These are phyloP conservation scores for Smutsia gigantea DNA, from an alignment of 2,797 vertebrate genomes.

Conservation along the genomic window DNA sequence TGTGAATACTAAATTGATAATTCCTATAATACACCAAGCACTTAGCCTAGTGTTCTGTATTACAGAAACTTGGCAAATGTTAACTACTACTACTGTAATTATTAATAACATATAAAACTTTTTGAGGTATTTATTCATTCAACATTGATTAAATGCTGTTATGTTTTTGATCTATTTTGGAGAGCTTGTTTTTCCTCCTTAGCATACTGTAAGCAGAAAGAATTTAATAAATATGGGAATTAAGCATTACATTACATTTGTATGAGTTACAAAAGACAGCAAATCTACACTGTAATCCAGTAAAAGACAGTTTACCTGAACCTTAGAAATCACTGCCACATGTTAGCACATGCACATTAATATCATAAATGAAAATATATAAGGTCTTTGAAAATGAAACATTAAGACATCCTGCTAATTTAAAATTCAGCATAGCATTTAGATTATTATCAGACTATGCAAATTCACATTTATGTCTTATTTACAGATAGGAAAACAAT, in stretches of 20 bases:
- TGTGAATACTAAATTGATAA: neutral
- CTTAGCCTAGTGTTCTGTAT: neutral
- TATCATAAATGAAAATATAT: neutral
- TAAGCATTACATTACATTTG: neutral
- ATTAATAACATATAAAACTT: neutral
- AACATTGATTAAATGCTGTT: neutral
- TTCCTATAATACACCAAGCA: neutral
- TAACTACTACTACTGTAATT: neutral
- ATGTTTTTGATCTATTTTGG: neutral
- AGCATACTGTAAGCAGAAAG: neutral
- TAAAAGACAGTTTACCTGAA: neutral
- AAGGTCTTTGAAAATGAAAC: conserved; percentile 12
- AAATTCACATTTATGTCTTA: conserved; percentile 4
- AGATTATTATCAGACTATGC: neutral
- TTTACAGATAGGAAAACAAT: conserved; percentile 14
- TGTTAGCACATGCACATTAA: neutral
- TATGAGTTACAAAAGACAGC: neutral
- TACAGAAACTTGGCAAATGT: neutral
- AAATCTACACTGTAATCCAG: neutral
- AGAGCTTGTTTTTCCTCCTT: neutral
- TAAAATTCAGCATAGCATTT: conserved; percentile 11
- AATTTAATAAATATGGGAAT: neutral
- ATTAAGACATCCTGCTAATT: neutral
- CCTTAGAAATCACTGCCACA: neutral
- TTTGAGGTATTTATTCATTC: conserved; percentile 13